phyloP scores from a whole-genome alignment of 2,797 vertebrate species.

The Myoxocephalus aenaeus region DNA sequence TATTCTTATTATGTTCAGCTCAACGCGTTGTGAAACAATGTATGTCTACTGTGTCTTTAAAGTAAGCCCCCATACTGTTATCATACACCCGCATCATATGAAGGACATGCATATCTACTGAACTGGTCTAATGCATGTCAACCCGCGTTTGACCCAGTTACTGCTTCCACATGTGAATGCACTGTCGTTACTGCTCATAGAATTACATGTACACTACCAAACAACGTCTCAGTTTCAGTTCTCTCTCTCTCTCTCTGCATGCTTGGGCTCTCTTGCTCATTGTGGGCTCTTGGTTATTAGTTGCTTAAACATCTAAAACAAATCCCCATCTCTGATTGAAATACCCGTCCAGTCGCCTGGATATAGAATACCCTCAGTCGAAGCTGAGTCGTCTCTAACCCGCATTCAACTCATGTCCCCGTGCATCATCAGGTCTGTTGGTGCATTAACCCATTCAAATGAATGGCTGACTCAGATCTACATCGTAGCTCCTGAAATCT shows the following conservation, averaged over 20 bases:
- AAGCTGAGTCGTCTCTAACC: not conserved
- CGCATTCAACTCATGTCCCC: not conserved
- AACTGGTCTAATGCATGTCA: slow-evolving; percentile 4
- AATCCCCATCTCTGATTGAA: not conserved
- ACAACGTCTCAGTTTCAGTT: not conserved
- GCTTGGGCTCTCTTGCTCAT: not conserved
- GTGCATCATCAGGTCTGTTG: not conserved
- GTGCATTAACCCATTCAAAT: slow-evolving; percentile 1
- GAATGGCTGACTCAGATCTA: not conserved
- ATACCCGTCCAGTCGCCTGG: not conserved
- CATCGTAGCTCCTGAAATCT: not conserved
- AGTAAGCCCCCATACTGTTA: slow-evolving; percentile 9
- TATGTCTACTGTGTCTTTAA: slow-evolving; percentile 8
- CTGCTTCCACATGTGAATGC: slow-evolving; percentile 6
- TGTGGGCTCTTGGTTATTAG: not conserved
- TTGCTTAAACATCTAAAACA: slow-evolving; percentile 1
- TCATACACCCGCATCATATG: slow-evolving; percentile 2
- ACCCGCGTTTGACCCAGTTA: slow-evolving; percentile 1
- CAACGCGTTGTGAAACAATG: not conserved
- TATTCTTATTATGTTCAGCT: slow-evolving; percentile 10
- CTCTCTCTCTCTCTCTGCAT: too few species aligned
- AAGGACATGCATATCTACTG: not conserved
- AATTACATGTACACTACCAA: not conserved
- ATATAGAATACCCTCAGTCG: too few species aligned
- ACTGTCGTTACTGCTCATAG: not conserved